Conservation (phyloP, 2,113 vertebrate genomes). For the Gorsachius goisagi region DNA sequence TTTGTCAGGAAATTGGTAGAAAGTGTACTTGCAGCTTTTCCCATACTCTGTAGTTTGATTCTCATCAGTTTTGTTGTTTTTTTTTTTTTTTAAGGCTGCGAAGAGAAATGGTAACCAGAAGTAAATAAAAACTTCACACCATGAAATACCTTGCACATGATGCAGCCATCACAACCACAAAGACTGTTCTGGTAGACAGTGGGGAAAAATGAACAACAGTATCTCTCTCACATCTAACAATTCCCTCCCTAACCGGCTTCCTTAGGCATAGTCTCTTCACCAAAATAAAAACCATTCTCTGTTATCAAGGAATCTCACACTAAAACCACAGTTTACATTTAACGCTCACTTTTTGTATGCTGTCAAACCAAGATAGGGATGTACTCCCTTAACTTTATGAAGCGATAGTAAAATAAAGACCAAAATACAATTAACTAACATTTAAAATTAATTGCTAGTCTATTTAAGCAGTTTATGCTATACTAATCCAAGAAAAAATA, state of each 20-base stretch:
- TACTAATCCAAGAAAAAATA: background rate
- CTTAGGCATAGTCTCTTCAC: background rate
- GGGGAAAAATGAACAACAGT: background rate
- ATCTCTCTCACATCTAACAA: background rate
- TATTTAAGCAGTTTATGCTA: background rate
- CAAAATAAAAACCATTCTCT: background rate
- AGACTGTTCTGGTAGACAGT: background rate
- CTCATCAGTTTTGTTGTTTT: background rate
- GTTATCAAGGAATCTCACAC: background rate
- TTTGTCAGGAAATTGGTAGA: constrained; percentile 27
- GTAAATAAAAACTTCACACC: background rate
- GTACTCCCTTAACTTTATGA: background rate
- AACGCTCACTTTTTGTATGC: background rate
- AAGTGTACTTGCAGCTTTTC: background rate
- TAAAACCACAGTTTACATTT: background rate
- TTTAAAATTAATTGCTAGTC: background rate
- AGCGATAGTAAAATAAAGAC: background rate
- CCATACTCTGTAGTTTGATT: background rate
- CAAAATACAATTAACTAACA: background rate
- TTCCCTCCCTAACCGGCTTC: background rate
- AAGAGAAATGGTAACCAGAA: background rate
- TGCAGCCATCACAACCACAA: fast-evolving
- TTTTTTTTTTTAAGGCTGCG: background rate
- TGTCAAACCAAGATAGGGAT: background rate
- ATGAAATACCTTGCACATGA: fast-evolving